Evolutionary conservation across 2,888 invertebrate species (phyloP).

Genomic region (Chrysolina oricalcia): DNA sequence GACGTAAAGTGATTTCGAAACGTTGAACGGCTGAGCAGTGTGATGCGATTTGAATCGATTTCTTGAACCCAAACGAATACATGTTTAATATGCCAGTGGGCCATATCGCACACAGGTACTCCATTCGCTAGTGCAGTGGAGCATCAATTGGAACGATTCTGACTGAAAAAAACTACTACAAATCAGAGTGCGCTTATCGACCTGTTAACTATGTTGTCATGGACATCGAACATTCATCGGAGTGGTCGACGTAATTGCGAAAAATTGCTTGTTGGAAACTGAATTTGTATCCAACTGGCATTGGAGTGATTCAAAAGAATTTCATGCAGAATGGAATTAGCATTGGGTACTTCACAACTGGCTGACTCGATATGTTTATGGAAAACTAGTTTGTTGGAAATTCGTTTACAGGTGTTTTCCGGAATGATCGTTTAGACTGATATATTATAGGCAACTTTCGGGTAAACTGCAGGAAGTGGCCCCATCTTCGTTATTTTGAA

Average conservation of each 20-base stretch:
- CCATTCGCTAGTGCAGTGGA: constrained; percentile 16
- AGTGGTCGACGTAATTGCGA: not conserved
- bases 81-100: constrained; percentile 42
- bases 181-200: constrained; percentile 14
- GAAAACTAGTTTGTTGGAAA: too few relatives aligned
- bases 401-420: too few relatives aligned
- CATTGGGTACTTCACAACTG: too few relatives aligned
- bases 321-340: not conserved
- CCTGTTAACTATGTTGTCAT: constrained; percentile 22
- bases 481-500: too few relatives aligned
- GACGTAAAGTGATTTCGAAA: constrained; percentile 27
- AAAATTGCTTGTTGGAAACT: constrained; percentile 11
- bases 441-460: too few relatives aligned
- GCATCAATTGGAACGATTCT: constrained; percentile 24
- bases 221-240: not conserved
- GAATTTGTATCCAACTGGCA: not conserved
- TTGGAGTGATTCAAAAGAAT: constrained; percentile 8
- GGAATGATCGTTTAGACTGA: too few relatives aligned
- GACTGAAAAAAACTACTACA: constrained; percentile 16
- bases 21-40: constrained; percentile 38
- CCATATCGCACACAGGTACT: constrained; percentile 29
- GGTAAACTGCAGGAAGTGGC: too few relatives aligned
- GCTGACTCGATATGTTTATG: too few relatives aligned
- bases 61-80: constrained; percentile 43
- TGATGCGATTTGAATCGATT: constrained; percentile 50